Conservation (phyloP, 2,113 vertebrate species). For the Stegostoma tigrinum region DNA sequence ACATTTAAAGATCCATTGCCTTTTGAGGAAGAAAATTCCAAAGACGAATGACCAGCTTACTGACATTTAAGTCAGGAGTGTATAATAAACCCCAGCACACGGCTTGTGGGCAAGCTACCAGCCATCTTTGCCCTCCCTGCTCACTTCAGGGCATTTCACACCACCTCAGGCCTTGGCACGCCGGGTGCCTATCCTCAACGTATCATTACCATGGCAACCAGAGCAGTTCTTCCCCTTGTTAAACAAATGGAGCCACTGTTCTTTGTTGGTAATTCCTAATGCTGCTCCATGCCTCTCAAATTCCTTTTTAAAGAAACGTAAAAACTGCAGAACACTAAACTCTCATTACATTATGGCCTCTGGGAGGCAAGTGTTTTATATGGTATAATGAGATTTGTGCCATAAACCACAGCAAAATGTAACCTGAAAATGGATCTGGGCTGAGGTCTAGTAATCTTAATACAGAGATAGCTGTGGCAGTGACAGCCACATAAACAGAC, state of each 20-base stretch:
- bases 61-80: background rate
- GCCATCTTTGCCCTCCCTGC: background rate
- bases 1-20: too few relatives aligned
- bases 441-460: background rate
- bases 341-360: background rate
- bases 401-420: background rate
- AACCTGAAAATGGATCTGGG: slow-evolving; percentile 2
- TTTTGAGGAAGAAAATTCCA: too few relatives aligned
- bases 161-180: background rate
- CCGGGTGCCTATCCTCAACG: background rate
- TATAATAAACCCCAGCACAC: background rate
- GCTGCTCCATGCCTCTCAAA: background rate
- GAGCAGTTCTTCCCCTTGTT: background rate
- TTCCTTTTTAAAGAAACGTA: background rate
- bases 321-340: background rate
- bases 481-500: background rate
- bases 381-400: background rate
- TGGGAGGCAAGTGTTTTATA: background rate
- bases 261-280: background rate
- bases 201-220: background rate
- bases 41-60: background rate
- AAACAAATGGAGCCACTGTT: background rate
- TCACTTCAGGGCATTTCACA: background rate
- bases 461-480: background rate
- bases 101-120: background rate